phyloP scores from a whole-genome alignment of 37 sponge, comb jelly and placozoan species.

The Haliclona indistincta region DNA sequence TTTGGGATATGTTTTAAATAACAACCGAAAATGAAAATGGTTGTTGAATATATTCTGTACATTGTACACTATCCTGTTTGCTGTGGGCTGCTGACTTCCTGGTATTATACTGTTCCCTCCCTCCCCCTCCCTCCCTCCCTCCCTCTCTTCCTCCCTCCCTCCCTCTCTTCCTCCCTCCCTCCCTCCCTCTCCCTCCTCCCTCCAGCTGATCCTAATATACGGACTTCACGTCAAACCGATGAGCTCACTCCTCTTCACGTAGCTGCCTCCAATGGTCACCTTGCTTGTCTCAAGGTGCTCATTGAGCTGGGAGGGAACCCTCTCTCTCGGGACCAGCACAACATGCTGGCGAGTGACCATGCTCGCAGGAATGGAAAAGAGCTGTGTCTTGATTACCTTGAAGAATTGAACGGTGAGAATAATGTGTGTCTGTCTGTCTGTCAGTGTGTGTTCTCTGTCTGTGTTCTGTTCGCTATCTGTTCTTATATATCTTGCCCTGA shows the following conservation, averaged over 20 bases:
- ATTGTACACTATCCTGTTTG: too few relatives aligned
- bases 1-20: too few relatives aligned
- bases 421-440: constrained; percentile 4
- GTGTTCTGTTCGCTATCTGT: background rate
- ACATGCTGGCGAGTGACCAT: constrained; percentile 53
- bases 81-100: background rate
- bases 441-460: background rate
- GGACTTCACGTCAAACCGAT: constrained; percentile 9
- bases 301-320: constrained; percentile 50
- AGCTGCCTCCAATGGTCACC: constrained; percentile 47
- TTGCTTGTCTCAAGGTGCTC: constrained; percentile 57
- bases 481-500: background rate
- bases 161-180: too few relatives aligned
- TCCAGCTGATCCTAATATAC: constrained; percentile 45
- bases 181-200: background rate
- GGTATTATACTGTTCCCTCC: background rate
- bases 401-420: constrained; percentile 26
- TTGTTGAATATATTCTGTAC: too few relatives aligned
- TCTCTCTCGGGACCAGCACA: constrained; percentile 14
- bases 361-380: constrained; percentile 39
- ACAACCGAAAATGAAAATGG: too few relatives aligned
- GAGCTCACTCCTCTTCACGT: constrained; percentile 69
- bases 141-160: background rate
- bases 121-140: background rate
- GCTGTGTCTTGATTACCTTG: constrained; percentile 49